Evolutionary conservation across 2,797 vertebrate genomes (phyloP).

Genomic region (Sebastes variabilis): DNA sequence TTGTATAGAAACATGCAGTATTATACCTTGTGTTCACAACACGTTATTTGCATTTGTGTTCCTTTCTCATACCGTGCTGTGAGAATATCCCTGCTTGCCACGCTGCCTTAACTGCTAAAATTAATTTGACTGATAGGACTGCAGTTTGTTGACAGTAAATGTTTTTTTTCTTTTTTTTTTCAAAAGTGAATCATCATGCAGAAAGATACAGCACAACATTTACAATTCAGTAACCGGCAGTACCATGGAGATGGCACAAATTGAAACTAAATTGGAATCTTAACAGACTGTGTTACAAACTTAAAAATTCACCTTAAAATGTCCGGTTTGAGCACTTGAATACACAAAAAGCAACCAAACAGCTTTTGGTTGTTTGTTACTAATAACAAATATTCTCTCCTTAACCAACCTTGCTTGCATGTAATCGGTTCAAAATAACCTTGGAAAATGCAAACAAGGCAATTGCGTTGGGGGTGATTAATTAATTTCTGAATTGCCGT

Average conservation of each 20-base stretch:
- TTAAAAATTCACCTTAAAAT: conserved; percentile 22
- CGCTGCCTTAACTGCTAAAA: not conserved
- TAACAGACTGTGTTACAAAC: not conserved
- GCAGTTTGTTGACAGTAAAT: not conserved
- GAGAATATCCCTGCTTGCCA: not conserved
- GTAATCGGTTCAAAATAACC: conserved; percentile 63
- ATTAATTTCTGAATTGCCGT: conserved; percentile 63
- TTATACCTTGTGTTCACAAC: not conserved
- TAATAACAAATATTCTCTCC: conserved; percentile 35
- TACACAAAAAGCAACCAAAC: conserved; percentile 26
- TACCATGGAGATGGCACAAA: conserved; percentile 32
- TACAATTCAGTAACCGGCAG: conserved; percentile 5
- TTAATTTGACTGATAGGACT: conserved; percentile 5
- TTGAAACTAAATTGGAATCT: conserved; percentile 31
- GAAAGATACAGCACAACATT: conserved; percentile 12
- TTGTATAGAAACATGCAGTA: not conserved
- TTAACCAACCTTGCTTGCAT: conserved; percentile 47
- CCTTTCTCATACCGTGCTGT: not conserved
- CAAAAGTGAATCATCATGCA: conserved; percentile 2
- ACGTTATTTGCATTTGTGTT: not conserved
- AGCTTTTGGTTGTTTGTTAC: conserved; percentile 31
- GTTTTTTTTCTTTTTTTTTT: not conserved
- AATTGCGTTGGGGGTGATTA: conserved; percentile 60
- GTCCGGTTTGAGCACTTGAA: not conserved
- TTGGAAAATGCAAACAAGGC: conserved; percentile 66